Conservation (phyloP, 2,888 invertebrate species). For the Notodonta ziczac region DNA sequence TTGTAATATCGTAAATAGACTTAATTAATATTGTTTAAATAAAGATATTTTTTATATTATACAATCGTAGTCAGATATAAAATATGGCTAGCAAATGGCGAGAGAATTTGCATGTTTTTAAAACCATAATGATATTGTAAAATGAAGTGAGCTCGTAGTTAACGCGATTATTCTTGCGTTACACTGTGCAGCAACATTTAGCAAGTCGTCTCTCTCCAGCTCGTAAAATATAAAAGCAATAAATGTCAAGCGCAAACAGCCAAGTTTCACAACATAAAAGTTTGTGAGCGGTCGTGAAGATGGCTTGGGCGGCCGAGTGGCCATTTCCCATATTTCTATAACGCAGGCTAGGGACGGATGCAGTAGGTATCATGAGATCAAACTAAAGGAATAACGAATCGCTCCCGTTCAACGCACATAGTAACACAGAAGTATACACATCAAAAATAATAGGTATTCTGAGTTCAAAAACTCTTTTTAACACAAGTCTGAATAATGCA, state of each 20-base stretch:
- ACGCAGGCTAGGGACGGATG: constrained; percentile 43
- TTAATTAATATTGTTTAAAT: no score
- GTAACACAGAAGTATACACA: no score
- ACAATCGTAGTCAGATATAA: no score
- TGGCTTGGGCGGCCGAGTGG: constrained; percentile 58
- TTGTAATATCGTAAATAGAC: no score
- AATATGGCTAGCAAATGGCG: no score
- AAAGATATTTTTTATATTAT: no score
- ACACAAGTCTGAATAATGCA: no score
- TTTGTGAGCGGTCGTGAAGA: constrained; percentile 61
- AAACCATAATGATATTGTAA: background rate
- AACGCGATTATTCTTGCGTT: constrained; percentile 22
- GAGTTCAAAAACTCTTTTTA: no score
- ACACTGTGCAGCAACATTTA: constrained; percentile 56
- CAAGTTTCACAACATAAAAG: constrained; percentile 77
- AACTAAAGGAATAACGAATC: no score
- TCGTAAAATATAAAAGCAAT: constrained; percentile 78
- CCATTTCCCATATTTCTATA: constrained; percentile 66
- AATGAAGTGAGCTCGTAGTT: background rate
- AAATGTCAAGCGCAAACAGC: constrained; percentile 76
- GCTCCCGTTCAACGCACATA: no score
- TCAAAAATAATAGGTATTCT: no score
- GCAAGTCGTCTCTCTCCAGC: constrained; percentile 56
- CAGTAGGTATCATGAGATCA: constrained; percentile 11
- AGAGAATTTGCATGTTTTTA: no score